Evolutionary conservation across 2,888 invertebrate genomes (phyloP).

Genomic region (Dromius quadrimaculatus): DNA sequence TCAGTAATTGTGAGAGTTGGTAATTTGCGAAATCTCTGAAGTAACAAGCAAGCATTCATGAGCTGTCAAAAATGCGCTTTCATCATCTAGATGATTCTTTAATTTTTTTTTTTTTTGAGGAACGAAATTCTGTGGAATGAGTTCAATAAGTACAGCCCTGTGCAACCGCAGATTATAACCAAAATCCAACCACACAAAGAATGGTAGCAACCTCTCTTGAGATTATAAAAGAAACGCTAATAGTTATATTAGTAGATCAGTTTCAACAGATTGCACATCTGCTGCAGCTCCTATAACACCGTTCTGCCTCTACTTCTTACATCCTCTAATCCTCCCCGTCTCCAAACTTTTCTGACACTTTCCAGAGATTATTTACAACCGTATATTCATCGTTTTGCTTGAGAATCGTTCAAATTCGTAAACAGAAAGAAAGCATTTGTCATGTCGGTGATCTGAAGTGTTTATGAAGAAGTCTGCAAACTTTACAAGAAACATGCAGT

Average conservation of each 20-base stretch:
- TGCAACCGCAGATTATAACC: not conserved
- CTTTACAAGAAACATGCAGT: too few species aligned
- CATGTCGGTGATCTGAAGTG: slow-evolving; percentile 17
- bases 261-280: slow-evolving; percentile 56
- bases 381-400: slow-evolving; percentile 11
- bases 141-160: not conserved
- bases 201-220: slow-evolving; percentile 43
- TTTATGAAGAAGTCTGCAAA: slow-evolving; percentile 8
- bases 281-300: slow-evolving; percentile 9
- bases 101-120: too few species aligned
- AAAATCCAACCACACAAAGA: slow-evolving; percentile 35
- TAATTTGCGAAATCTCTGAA: too few species aligned
- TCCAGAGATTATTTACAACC: not conserved
- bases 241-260: slow-evolving; percentile 58
- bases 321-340: slow-evolving; percentile 1
- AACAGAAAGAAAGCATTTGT: slow-evolving; percentile 37
- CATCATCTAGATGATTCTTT: too few species aligned
- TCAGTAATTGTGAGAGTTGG: too few species aligned
- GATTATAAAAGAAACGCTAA: slow-evolving; percentile 57
- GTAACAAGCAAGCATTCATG: too few species aligned
- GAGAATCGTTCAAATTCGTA: slow-evolving; percentile 43
- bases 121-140: too few species aligned
- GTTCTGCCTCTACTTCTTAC: slow-evolving; percentile 9
- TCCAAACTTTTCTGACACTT: not conserved
- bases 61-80: too few species aligned